Evolutionary conservation across 2,113 vertebrate genomes (phyloP).

Genomic region (Fulmarus glacialis): DNA sequence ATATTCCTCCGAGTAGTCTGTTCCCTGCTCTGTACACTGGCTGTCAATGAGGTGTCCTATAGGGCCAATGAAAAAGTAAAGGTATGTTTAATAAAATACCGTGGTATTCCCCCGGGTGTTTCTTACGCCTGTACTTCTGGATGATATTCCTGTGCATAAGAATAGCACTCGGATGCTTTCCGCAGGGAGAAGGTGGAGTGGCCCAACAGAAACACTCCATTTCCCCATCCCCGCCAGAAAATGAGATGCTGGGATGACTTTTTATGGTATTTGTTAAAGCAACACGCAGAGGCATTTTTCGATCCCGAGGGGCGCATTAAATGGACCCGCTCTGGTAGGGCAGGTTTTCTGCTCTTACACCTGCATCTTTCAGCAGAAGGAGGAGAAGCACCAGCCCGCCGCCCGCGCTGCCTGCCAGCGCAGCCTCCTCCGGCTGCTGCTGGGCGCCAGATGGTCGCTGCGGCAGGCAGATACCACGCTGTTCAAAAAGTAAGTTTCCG

Average conservation of each 20-base stretch:
- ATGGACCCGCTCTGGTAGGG: background rate
- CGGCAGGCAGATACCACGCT: rapidly evolving
- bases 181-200: background rate
- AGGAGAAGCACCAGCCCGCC: background rate
- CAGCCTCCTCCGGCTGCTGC: background rate
- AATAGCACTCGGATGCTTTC: background rate
- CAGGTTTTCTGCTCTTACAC: background rate
- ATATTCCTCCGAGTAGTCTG: background rate
- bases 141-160: background rate
- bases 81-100: background rate
- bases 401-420: rapidly evolving
- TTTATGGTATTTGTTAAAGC: background rate
- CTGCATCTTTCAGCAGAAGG: background rate
- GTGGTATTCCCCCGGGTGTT: background rate
- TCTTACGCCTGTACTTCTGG: background rate
- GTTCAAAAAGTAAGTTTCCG: background rate
- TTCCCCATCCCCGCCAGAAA: background rate
- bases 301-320: background rate
- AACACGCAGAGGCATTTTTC: background rate
- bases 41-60: background rate
- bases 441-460: background rate
- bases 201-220: background rate
- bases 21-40: background rate
- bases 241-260: background rate
- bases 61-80: background rate